Evolutionary conservation across 2,888 invertebrate species (phyloP).

Genomic region (Sphaerophoria rueppellii): DNA sequence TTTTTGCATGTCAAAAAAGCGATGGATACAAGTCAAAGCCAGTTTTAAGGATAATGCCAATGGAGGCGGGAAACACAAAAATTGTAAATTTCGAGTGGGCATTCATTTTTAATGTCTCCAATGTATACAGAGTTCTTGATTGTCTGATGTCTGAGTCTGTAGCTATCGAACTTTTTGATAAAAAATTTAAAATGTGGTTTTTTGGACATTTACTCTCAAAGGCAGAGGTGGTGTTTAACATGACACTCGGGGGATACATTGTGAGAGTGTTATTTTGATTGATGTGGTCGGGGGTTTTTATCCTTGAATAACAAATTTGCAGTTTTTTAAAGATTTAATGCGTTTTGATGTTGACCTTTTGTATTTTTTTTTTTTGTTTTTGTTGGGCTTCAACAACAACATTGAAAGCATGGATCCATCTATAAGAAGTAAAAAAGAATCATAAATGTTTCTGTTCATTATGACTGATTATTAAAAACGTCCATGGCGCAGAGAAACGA

Average conservation of each 20-base stretch:
- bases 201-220: not conserved
- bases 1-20: slow-evolving; percentile 7
- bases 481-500: no score
- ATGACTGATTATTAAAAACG: no score
- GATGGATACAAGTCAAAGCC: slow-evolving; percentile 15
- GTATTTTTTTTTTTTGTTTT: no score
- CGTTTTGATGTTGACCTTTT: no score
- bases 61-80: slow-evolving; percentile 53
- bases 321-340: no score
- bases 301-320: not conserved
- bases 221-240: not conserved
- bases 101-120: slow-evolving; percentile 64
- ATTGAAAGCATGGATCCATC: no score
- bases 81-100: slow-evolving; percentile 63
- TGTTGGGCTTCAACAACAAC: no score
- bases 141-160: slow-evolving; percentile 21
- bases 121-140: slow-evolving; percentile 50
- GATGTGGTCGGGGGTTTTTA: not conserved
- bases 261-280: not conserved
- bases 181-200: not conserved
- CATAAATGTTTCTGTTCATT: no score
- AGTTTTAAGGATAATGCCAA: slow-evolving; percentile 17
- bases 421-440: no score
- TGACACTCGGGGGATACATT: not conserved
- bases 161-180: slow-evolving; percentile 41